phyloP scores from a whole-genome alignment of 2,113 vertebrate genomes.

The Bagarius yarrelli region DNA sequence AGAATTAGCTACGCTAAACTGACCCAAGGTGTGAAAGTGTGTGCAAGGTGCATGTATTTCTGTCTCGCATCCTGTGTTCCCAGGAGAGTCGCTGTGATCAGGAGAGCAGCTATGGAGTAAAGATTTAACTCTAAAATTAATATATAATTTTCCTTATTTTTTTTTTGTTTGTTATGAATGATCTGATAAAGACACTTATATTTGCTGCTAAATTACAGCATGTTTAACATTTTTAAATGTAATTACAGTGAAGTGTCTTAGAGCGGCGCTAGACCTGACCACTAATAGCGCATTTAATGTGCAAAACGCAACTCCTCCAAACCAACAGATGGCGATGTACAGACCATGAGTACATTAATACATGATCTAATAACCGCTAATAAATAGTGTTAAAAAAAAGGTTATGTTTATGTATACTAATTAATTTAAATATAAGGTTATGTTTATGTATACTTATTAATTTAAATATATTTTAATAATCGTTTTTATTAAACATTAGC shows the following conservation, averaged over 20 bases:
- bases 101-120: no score
- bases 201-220: background rate
- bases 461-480: background rate
- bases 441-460: background rate
- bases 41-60: background rate
- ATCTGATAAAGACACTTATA: background rate
- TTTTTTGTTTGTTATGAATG: no score
- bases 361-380: no score
- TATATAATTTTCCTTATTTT: background rate
- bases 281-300: background rate
- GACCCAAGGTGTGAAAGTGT: background rate
- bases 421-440: background rate
- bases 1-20: background rate
- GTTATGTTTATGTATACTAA: no score
- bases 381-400: no score
- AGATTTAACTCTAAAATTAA: background rate
- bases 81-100: no score
- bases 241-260: background rate
- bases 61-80: background rate
- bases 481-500: background rate
- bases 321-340: conserved; percentile 14
- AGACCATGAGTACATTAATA: background rate
- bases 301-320: background rate
- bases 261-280: background rate
- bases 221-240: background rate